Evolutionary conservation across 2,797 vertebrate species (phyloP), one percentile per base, ranked within the genome.

Genomic region (Protosalanx chinensis): DNA sequence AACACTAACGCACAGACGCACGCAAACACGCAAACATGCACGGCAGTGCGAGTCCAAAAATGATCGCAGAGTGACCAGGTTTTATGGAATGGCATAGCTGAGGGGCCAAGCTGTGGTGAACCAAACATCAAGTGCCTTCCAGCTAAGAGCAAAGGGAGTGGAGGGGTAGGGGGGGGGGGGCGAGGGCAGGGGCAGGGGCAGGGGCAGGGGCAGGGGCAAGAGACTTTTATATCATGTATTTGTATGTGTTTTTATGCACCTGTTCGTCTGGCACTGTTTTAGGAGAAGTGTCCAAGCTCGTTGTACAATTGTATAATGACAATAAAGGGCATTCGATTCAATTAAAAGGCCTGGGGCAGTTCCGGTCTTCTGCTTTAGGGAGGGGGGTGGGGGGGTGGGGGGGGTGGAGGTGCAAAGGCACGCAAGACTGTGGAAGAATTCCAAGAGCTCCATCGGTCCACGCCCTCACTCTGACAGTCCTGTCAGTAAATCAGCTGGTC

Each of bases 361-460:
- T 41, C 37, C 10, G 37, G 7, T 41, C 37, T 3, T 41, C 7
- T 41, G 37, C 3, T 10, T 10, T 41, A 2, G 6, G 37, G 33
- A 4, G 7, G 37, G 37, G 37, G 37, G 37, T 41, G 29, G 66
- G 37, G 37, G 8, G 37, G 37, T 66, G 37, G 12, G 81, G 13
- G 29, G 5, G 67, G 68, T 13, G 63, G 64, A 23, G n/a, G 5
- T 32, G 68, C 65, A 72, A 66, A 64, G 57, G 29, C 41, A 57
- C 10, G 62, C 46, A 49, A 68, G 76, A 71, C 72, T 32, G 64
- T 5, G 80, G 77, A 89, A 88, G 84, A 83, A 88, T 90, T 64
- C 78, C 1, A 83, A 75, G 80, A 76, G 51, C 13, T 68, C 53
- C 7, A 4, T 37, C 35, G 49, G 33, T 60, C 57, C 64, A 2